These are phyloP conservation scores for Latheticus oryzae DNA, from an alignment of 2,888 invertebrate genomes.

Conservation along the genomic window DNA sequence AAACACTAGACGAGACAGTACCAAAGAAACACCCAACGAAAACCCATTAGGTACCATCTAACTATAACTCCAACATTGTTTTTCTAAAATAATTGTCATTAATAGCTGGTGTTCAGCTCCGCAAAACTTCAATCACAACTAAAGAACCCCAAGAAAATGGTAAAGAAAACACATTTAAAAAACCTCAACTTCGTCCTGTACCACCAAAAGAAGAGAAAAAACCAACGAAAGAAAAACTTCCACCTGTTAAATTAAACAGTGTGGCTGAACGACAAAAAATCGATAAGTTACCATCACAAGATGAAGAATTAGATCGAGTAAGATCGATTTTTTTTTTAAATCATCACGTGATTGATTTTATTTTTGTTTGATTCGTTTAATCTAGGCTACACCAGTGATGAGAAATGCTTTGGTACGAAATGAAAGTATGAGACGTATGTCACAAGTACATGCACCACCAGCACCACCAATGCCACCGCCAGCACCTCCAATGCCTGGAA, in stretches of 20 bases:
- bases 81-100: constrained; percentile 1
- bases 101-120: constrained; percentile 56
- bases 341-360: constrained; percentile 17
- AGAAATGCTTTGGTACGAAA: constrained; percentile 60
- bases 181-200: constrained; percentile 61
- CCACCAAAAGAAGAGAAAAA: constrained; percentile 58
- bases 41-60: constrained; percentile 47
- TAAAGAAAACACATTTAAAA: constrained; percentile 60
- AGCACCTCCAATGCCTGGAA: constrained; percentile 75
- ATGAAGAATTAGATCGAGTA: constrained; percentile 57
- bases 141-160: constrained; percentile 62
- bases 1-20: constrained; percentile 61
- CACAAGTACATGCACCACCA: constrained; percentile 52
- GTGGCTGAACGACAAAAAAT: constrained; percentile 60
- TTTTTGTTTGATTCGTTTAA: constrained; percentile 23
- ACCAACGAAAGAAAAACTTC: constrained; percentile 47
- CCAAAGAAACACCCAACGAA: constrained; percentile 43
- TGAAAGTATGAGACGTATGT: constrained; percentile 59
- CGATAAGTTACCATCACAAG: constrained; percentile 48
- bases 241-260: constrained; percentile 61
- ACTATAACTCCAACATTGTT: too few relatives aligned
- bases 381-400: constrained; percentile 58
- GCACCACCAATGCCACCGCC: constrained; percentile 74
- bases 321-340: constrained; percentile 24
- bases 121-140: constrained; percentile 55